These are phyloP conservation scores for Oegoconia quadripuncta DNA, from an alignment of 2,888 invertebrate species.

Conservation along the genomic window DNA sequence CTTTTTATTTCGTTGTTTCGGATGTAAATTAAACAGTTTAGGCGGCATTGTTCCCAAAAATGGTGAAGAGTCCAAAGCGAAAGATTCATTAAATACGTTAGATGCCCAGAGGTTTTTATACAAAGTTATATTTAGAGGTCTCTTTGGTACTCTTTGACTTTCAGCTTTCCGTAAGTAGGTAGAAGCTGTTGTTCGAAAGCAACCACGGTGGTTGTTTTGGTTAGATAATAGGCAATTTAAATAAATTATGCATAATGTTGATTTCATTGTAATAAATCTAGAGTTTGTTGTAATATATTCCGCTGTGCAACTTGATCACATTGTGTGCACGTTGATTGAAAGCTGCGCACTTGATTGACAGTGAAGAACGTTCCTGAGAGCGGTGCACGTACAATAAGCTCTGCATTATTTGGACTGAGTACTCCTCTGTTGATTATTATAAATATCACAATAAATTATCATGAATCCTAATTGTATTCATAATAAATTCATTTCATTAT, in stretches of 20 bases:
- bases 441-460: conserved; percentile 2
- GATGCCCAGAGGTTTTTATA: background rate
- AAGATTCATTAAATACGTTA: conserved; percentile 22
- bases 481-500: background rate
- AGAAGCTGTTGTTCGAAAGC: too few species aligned
- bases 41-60: conserved; percentile 64
- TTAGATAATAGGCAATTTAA: too few species aligned
- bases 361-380: conserved; percentile 15
- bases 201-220: too few species aligned
- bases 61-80: conserved; percentile 31
- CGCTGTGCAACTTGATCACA: background rate
- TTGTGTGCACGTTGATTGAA: conserved; percentile 9
- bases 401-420: too few species aligned
- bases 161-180: too few species aligned
- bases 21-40: conserved; percentile 75
- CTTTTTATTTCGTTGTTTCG: conserved; percentile 64
- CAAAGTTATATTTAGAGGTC: background rate
- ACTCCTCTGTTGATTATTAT: too few species aligned
- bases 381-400: conserved; percentile 4
- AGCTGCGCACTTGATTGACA: conserved; percentile 15
- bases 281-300: conserved; percentile 9
- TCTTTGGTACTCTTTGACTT: conserved; percentile 9
- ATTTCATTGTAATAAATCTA: background rate
- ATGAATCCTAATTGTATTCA: background rate
- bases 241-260: background rate